These are phyloP conservation scores for Lycopodina hypogea DNA, from an alignment of 37 sponge, comb jelly and placozoan genomes.

Conservation along the genomic window DNA sequence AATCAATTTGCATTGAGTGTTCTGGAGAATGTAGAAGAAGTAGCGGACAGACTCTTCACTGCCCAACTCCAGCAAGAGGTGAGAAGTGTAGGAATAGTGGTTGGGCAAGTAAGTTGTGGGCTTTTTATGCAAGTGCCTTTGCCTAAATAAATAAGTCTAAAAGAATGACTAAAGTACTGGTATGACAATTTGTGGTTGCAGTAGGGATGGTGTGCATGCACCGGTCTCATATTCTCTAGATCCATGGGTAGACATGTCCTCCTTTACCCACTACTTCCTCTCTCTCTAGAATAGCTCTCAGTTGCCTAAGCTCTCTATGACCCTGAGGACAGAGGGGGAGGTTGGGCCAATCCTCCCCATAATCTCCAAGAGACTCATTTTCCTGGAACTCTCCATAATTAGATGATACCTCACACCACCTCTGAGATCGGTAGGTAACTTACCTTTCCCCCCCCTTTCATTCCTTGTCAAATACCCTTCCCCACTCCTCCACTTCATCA, in stretches of 20 bases:
- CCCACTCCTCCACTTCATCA: background rate
- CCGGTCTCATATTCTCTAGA: no score
- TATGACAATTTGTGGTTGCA: no score
- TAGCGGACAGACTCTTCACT: constrained; percentile 42
- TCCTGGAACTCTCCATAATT: constrained; percentile 57
- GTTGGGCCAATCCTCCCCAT: background rate
- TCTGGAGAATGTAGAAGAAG: constrained; percentile 30
- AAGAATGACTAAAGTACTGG: no score
- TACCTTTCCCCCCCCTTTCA: no score
- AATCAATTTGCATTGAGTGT: constrained; percentile 1
- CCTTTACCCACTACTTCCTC: no score
- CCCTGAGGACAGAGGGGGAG: background rate
- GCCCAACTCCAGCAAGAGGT: constrained; percentile 66
- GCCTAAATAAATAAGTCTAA: no score
- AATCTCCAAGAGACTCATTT: constrained; percentile 44
- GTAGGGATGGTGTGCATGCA: no score
- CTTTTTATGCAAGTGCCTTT: no score
- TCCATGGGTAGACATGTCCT: no score
- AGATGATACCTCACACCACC: constrained; percentile 84
- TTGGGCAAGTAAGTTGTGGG: no score
- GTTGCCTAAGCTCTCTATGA: background rate
- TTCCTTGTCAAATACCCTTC: no score
- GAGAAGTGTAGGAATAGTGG: no score
- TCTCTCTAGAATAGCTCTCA: background rate
- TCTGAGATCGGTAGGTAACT: constrained; percentile 60